phyloP scores from a whole-genome alignment of 2,797 vertebrate genomes.

The Anguilla megastoma region DNA sequence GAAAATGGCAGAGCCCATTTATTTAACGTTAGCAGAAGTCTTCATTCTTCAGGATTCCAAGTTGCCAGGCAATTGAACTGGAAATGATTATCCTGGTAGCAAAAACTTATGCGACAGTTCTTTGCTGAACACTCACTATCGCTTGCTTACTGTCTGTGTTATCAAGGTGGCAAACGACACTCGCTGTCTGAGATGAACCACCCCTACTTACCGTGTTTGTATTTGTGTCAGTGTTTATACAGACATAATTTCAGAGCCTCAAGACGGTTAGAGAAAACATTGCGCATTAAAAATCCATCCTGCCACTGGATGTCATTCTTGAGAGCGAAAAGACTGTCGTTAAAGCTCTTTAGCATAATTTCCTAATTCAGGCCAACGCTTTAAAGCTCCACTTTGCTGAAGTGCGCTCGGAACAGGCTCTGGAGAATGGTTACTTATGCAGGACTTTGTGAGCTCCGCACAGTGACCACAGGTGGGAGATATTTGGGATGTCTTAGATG shows the following conservation, averaged over 20 bases:
- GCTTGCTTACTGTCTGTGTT: not conserved
- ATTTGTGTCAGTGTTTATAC: not conserved
- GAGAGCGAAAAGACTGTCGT: conserved; percentile 1
- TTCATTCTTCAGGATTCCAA: no score
- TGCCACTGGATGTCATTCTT: conserved; percentile 7
- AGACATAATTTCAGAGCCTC: conserved; percentile 1
- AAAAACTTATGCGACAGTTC: no score
- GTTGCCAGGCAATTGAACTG: no score
- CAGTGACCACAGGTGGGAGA: conserved; percentile 9
- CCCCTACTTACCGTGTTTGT: not conserved
- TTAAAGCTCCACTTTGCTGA: not conserved
- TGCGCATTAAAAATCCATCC: conserved; percentile 21
- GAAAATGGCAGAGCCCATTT: no score
- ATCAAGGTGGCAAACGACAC: not conserved
- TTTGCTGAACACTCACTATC: not conserved
- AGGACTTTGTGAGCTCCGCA: not conserved
- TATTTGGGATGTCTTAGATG: not conserved
- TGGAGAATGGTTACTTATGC: not conserved
- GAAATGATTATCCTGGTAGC: no score
- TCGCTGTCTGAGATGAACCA: not conserved
- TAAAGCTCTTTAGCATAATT: conserved; percentile 21
- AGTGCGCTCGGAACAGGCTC: not conserved
- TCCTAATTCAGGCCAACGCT: not conserved
- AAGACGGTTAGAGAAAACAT: conserved; percentile 3
- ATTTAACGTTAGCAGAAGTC: no score